Percentiles rank a stretch among this genome's conserved stretches.
Conservation (phyloP, 2,797 vertebrate species). For the Rhynchotus rufescens region DNA sequence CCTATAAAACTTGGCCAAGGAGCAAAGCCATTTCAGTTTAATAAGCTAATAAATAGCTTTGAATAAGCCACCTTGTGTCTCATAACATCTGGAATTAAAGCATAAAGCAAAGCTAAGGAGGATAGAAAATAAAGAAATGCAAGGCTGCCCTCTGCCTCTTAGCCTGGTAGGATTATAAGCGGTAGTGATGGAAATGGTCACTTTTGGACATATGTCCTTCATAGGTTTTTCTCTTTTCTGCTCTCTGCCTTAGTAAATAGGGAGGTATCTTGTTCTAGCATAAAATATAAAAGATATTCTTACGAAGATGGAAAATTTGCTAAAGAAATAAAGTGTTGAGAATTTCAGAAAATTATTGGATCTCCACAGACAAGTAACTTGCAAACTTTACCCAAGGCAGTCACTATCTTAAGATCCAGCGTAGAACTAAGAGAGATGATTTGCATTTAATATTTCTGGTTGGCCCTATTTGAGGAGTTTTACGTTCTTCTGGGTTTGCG, state of each 20-base stretch:
- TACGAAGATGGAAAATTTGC: not conserved
- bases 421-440: not conserved
- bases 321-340: not conserved
- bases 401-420: not conserved
- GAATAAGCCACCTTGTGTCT: conserved; percentile 61
- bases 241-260: not conserved
- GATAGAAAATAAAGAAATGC: conserved; percentile 24
- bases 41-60: conserved; percentile 66
- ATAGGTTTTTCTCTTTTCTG: not conserved
- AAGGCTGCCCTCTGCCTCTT: conserved; percentile 69
- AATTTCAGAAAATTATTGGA: not conserved
- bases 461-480: not conserved
- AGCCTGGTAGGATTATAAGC: not conserved
- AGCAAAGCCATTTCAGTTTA: conserved; percentile 63
- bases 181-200: rapidly evolving
- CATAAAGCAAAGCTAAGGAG: conserved; percentile 1
- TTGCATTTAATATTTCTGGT: not conserved
- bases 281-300: not conserved
- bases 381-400: not conserved
- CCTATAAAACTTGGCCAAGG: conserved; percentile 50
- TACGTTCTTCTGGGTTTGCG: not conserved
- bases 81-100: conserved; percentile 58
- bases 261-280: not conserved
- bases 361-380: not conserved
- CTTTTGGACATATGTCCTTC: not conserved